A percentile compares a stretch with the other conserved stretches of the same genome.
Evolutionary conservation across 2,113 vertebrate species (phyloP).

Genomic region (Daubentonia madagascariensis): DNA sequence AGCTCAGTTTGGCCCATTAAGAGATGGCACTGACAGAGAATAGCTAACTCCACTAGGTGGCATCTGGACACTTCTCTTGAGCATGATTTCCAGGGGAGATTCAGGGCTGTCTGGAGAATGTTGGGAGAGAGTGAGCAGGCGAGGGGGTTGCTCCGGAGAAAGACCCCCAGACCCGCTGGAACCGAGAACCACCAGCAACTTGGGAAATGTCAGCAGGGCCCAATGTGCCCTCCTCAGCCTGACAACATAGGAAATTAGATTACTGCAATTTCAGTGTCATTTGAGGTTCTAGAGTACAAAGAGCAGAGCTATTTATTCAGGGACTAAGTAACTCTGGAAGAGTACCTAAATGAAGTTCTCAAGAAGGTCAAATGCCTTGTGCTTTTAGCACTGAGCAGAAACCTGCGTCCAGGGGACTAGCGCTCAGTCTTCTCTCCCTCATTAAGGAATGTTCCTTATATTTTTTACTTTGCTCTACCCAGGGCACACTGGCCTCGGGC

Average conservation of each 20-base stretch:
- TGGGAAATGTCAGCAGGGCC: not conserved
- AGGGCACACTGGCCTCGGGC: not conserved
- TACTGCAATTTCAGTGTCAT: not conserved
- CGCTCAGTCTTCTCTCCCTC: not conserved
- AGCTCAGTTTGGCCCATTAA: not conserved
- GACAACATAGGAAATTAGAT: not conserved
- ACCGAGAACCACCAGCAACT: not conserved
- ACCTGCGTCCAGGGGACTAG: not conserved
- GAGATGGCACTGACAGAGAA: fast-evolving
- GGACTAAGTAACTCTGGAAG: not conserved
- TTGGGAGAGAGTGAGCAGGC: not conserved
- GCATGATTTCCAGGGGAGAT: not conserved
- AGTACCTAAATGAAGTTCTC: not conserved
- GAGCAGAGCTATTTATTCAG: not conserved
- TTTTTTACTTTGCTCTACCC: not conserved
- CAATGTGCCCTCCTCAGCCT: not conserved
- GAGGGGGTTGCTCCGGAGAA: not conserved
- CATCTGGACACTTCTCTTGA: not conserved
- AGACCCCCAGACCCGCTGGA: not conserved
- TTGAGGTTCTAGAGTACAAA: not conserved
- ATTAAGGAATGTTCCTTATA: not conserved
- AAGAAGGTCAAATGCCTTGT: not conserved
- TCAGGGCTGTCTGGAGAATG: not conserved
- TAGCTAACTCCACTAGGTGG: not conserved
- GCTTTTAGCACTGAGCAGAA: not conserved